These are phyloP conservation scores for Limnothrissa miodon DNA, from an alignment of 2,113 vertebrate species.

Conservation along the genomic window DNA sequence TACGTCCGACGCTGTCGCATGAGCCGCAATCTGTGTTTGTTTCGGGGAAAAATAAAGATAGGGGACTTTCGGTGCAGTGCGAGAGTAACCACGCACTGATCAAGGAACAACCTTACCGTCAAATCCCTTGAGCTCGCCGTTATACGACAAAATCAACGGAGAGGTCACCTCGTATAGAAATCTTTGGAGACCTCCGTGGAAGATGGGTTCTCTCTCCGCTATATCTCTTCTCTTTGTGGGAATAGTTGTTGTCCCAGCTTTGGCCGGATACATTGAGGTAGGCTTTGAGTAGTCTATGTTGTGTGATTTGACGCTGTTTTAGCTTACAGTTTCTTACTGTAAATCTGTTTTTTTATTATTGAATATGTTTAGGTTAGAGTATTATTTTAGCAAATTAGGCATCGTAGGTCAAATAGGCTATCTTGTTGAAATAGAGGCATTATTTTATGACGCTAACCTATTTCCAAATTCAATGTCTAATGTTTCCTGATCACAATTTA, in stretches of 20 bases:
- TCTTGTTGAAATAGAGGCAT: background rate
- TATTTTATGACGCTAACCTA: background rate
- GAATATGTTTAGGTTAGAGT: background rate
- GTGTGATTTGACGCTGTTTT: background rate
- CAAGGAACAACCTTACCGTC: conserved; percentile 33
- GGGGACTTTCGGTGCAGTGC: conserved; percentile 27
- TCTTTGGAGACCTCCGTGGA: conserved; percentile 35
- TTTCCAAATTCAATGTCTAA: background rate
- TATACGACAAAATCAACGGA: conserved; percentile 20
- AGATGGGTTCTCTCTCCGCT: conserved; percentile 70
- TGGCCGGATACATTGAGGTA: conserved; percentile 85
- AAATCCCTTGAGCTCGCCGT: conserved; percentile 36
- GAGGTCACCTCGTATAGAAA: conserved; percentile 52
- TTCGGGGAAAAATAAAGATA: conserved; percentile 4
- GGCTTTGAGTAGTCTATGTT: conserved; percentile 34
- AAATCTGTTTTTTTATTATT: background rate
- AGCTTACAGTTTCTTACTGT: background rate
- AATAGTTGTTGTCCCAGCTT: conserved; percentile 67
- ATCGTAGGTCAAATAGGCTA: background rate
- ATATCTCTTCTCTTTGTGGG: conserved; percentile 68
- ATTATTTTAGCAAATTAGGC: background rate
- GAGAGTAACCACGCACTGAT: conserved; percentile 16
- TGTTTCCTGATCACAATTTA: background rate
- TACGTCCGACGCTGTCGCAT: conserved; percentile 1
- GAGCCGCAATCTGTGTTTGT: background rate